Evolutionary conservation across 2,888 invertebrate genomes (phyloP).

Genomic region (Callyntrura guangdongensis): DNA sequence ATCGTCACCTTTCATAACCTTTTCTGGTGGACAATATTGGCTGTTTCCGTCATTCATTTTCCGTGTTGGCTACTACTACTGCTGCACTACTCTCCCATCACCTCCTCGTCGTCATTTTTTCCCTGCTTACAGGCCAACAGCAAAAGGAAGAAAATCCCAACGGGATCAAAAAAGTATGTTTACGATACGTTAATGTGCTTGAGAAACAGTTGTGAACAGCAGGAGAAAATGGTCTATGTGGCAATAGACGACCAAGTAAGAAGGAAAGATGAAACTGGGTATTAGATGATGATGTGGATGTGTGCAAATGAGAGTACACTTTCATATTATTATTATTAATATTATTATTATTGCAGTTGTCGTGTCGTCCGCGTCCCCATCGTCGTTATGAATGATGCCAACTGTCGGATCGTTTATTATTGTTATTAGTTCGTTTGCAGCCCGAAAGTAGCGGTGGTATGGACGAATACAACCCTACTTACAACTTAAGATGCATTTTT

Average conservation of each 20-base stretch:
- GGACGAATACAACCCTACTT: neutral
- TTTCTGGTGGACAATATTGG: conserved; percentile 3
- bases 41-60: conserved; percentile 36
- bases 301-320: neutral
- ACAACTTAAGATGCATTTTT: neutral
- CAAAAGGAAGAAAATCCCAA: conserved; percentile 27
- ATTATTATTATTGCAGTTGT: conserved; percentile 59
- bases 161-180: conserved; percentile 49
- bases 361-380: conserved; percentile 34
- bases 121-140: neutral
- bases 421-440: conserved; percentile 44
- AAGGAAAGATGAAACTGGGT: neutral
- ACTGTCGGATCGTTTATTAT: conserved; percentile 68
- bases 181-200: conserved; percentile 73
- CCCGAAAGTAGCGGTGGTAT: neutral
- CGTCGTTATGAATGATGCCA: conserved; percentile 61
- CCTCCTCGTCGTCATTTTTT: neutral
- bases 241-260: neutral
- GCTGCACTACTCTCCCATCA: neutral
- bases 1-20: conserved; percentile 28
- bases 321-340: neutral
- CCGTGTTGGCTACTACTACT: neutral
- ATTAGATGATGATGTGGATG: too few species aligned
- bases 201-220: conserved; percentile 56
- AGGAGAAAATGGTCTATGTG: neutral